A percentile compares a stretch with the other conserved stretches of the same genome.
These are phyloP conservation scores for Alosa sapidissima DNA, from an alignment of 2,797 vertebrate species.

Conservation along the genomic window DNA sequence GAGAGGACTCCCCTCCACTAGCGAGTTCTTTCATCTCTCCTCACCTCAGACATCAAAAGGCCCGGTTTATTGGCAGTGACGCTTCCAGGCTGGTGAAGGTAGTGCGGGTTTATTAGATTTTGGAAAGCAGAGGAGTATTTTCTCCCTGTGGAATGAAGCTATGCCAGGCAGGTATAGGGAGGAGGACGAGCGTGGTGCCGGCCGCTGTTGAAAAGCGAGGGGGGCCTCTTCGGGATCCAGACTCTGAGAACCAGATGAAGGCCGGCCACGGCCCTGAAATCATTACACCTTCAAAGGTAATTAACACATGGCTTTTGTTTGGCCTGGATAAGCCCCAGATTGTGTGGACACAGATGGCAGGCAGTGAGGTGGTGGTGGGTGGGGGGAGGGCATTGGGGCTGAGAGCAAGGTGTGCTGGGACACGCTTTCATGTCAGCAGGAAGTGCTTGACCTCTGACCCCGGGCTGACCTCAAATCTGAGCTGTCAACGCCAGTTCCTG, in stretches of 20 bases:
- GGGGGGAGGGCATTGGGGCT: conserved; percentile 63
- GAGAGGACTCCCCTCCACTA: conserved; percentile 25
- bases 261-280: conserved; percentile 69
- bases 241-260: conserved; percentile 76
- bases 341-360: conserved; percentile 76
- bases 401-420: conserved; percentile 77
- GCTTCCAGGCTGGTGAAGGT: conserved; percentile 9
- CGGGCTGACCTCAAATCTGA: conserved; percentile 71
- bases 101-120: conserved; percentile 13
- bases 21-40: conserved; percentile 8
- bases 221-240: conserved; percentile 65
- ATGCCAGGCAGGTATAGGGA: conserved; percentile 39
- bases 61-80: conserved; percentile 12
- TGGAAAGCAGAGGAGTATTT: conserved; percentile 10
- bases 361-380: not conserved
- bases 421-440: conserved; percentile 79
- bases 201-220: conserved; percentile 61
- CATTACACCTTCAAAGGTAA: conserved; percentile 81
- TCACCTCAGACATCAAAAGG: conserved; percentile 20
- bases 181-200: not conserved
- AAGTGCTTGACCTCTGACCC: conserved; percentile 73
- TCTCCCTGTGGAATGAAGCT: conserved; percentile 18
- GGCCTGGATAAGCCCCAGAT: conserved; percentile 72
- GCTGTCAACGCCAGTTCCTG: conserved; percentile 75
- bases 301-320: conserved; percentile 83